These are phyloP conservation scores for Papilio protenor DNA, from an alignment of 2,888 invertebrate species.

Conservation along the genomic window DNA sequence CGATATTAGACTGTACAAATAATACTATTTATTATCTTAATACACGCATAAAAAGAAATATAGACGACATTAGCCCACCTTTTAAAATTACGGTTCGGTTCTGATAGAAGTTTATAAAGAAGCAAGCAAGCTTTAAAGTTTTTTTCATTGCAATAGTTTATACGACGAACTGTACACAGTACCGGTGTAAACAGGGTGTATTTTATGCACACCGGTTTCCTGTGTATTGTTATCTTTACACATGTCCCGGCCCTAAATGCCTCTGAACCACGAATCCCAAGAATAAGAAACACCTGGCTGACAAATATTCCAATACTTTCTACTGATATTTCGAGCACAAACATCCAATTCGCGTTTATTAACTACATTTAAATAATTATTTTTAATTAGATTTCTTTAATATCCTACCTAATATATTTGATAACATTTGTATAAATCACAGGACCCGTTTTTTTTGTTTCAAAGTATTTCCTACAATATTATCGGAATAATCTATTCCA, in stretches of 20 bases:
- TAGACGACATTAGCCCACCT: not conserved
- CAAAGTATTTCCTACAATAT: constrained; percentile 17
- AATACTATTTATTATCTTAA: no score
- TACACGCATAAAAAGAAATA: no score
- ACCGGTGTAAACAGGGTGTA: not conserved
- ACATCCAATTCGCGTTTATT: not conserved
- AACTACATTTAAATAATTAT: not conserved
- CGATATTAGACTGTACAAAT: not conserved
- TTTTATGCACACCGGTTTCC: not conserved
- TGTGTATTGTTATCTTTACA: not conserved
- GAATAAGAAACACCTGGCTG: not conserved
- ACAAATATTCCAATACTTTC: not conserved
- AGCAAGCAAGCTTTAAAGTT: not conserved
- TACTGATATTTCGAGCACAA: not conserved
- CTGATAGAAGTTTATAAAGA: not conserved
- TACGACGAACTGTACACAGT: not conserved
- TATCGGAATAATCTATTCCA: constrained; percentile 34
- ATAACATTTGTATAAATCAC: not conserved
- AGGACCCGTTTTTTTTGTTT: not conserved
- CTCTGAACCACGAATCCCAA: not conserved
- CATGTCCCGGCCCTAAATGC: not conserved
- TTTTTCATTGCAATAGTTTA: not conserved
- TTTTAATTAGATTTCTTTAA: not conserved
- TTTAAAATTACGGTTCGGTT: not conserved
- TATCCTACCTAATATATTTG: not conserved